Evolutionary conservation across 2,888 invertebrate species (phyloP).

Genomic region (Nezara viridula): DNA sequence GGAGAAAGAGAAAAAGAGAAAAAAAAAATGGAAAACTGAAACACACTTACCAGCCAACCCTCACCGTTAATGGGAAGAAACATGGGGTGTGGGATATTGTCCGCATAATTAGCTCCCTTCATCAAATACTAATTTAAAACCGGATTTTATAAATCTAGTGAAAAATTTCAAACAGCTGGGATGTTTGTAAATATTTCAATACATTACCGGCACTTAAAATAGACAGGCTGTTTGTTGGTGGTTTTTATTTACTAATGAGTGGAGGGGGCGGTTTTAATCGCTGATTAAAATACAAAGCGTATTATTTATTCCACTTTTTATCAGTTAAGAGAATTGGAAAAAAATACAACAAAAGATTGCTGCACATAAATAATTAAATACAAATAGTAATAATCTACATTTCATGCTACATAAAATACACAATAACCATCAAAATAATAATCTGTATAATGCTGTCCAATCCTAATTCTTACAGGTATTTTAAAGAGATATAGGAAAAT

Average conservation of each 20-base stretch:
- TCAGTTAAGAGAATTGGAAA: no score
- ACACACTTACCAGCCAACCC: neutral
- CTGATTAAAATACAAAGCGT: no score
- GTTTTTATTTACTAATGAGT: neutral
- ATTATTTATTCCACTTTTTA: no score
- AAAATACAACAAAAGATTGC: no score
- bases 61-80: neutral
- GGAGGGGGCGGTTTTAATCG: no score
- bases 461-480: no score
- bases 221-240: neutral
- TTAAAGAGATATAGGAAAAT: no score
- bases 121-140: conserved; percentile 11
- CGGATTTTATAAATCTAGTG: neutral
- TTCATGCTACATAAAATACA: no score
- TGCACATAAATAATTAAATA: no score
- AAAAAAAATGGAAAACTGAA: neutral
- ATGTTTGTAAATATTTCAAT: neutral
- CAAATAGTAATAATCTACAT: no score
- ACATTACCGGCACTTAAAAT: neutral
- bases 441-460: no score
- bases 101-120: conserved; percentile 4
- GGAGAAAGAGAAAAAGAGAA: neutral
- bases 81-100: conserved; percentile 1
- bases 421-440: no score
- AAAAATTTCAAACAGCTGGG: neutral